Conservation (phyloP, 1,140 invertebrate genomes). For the Leptestheria dahalacensis region DNA sequence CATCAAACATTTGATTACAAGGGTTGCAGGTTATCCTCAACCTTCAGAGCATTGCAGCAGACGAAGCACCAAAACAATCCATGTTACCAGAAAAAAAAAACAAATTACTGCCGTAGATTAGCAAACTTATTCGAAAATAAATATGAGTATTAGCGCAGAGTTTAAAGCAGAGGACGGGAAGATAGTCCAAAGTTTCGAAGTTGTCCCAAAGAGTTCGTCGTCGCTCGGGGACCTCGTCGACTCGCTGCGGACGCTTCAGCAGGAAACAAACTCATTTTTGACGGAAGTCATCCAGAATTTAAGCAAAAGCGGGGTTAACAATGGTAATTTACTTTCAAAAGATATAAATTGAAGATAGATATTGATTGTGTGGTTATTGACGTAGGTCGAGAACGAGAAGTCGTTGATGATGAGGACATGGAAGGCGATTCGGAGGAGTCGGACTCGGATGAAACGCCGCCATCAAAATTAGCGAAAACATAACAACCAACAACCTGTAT, state of each 20-base stretch:
- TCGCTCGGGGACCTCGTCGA: not conserved
- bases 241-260: not conserved
- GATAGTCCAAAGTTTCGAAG: not conserved
- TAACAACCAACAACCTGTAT: no score
- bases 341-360: no score
- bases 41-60: no score
- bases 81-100: no score
- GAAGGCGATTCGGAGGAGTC: not conserved
- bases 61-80: no score
- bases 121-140: no score
- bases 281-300: not conserved
- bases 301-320: not conserved
- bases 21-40: no score
- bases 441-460: no score
- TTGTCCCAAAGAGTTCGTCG: not conserved
- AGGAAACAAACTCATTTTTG: not conserved
- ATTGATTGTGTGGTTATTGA: no score
- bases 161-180: not conserved
- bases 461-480: no score
- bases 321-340: not conserved
- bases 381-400: not conserved
- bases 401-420: not conserved
- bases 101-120: no score
- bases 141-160: not conserved
- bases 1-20: no score